phyloP scores from a whole-genome alignment of 2,113 vertebrate genomes.

The Pandion haliaetus region DNA sequence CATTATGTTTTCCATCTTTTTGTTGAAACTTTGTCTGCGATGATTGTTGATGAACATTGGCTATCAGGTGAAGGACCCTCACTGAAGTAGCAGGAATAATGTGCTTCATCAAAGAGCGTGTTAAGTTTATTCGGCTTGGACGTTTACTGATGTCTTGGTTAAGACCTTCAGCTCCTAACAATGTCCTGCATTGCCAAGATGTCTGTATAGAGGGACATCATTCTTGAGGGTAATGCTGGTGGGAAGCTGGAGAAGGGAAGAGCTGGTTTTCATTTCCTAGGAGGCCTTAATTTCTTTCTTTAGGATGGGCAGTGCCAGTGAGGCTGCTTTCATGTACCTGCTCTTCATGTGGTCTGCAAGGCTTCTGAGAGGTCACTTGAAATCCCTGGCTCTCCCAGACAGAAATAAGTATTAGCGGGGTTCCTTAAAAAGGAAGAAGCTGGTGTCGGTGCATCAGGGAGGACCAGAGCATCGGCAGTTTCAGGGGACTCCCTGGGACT shows the following conservation, averaged over 20 bases:
- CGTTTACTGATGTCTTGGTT: not conserved
- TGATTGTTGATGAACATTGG: rapidly evolving
- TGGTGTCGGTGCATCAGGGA: not conserved
- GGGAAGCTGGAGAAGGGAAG: not conserved
- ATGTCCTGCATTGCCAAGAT: not conserved
- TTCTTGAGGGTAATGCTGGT: not conserved
- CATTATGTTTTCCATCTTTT: not conserved
- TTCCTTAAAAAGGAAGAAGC: not conserved
- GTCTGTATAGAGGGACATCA: not conserved
- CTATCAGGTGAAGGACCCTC: not conserved
- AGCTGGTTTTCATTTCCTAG: not conserved
- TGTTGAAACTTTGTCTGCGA: not conserved
- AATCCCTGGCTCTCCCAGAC: not conserved
- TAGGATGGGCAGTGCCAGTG: not conserved
- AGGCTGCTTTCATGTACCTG: not conserved
- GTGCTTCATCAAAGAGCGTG: not conserved
- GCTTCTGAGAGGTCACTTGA: not conserved
- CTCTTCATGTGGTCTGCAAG: not conserved
- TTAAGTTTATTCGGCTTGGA: not conserved
- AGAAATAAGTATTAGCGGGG: not conserved
- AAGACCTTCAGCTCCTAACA: not conserved
- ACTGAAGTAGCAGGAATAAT: not conserved
- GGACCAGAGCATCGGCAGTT: not conserved
- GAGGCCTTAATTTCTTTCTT: not conserved
- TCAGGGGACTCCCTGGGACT: not conserved